Evolutionary conservation across 2,888 invertebrate genomes (phyloP), one percentile per base, ranked within the genome.

Genomic region (Tiliacea citrago): DNA sequence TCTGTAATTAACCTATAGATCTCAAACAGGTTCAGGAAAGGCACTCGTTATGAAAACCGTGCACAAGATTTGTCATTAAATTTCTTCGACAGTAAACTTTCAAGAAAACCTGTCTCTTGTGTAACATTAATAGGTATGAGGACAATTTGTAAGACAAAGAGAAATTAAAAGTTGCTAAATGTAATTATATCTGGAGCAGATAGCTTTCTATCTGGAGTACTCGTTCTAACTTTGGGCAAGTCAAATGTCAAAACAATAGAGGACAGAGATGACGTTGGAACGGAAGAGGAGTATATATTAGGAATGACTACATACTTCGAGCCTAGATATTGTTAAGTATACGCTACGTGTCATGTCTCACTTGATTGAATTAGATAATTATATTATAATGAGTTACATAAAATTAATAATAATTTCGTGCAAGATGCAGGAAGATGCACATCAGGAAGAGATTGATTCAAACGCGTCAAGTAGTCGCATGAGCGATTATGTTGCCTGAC

Each of bases 361-460:
- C 16, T 29, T 55, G 42, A 42, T 49, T 42, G 58, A 47, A 76
- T 65, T 67, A 29, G 45, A 24, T n/a, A n/a, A n/a, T n/a, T 49
- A 35, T 61, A 69, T 24, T 42, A 18, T 61, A 65, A 51, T 68
- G 35, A 65, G 24, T 80, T 80, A 69, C 12, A 45, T 80, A 80
- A 80, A 68, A 67, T 74, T 51, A 76, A 74, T 77, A 77, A 79
- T n/a, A 51, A 75, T 60, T 75, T 69, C 68, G 65, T 77, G 57
- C 45, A n/a, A 55, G 47, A 45, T 66, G 39, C 51, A 82, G 85
- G 68, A 83, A 77, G 67, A 70, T 77, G 75, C 21, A 47, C 42
- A 73, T 47, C 77, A 82, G 81, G 86, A 87, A 87, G 81, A 78
- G 72, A 77, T 81, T 74, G 82, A 88, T 87, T 72, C 62, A 72